A percentile compares a stretch with the other conserved stretches of the same genome.
Evolutionary conservation across 2,113 vertebrate genomes (phyloP).

Genomic region (Corythornis cristatus): DNA sequence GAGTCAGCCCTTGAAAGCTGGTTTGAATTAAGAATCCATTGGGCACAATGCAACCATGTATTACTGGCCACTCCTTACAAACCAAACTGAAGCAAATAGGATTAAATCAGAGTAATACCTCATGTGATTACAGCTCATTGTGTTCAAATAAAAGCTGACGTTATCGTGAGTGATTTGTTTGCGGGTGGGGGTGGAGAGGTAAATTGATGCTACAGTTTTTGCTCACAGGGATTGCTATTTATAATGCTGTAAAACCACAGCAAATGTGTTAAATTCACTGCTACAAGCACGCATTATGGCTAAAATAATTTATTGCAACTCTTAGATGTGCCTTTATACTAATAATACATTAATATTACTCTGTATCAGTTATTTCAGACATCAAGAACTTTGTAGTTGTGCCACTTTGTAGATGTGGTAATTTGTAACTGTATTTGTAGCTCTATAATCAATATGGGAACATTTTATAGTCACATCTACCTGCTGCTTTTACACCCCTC

Average conservation of each 20-base stretch:
- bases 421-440: not conserved
- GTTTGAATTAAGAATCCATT: not conserved
- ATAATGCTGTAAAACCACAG: not conserved
- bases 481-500: conserved; percentile 8
- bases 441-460: not conserved
- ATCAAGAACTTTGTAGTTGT: not conserved
- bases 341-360: not conserved
- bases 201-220: conserved; percentile 11
- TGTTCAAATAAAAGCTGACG: conserved; percentile 48
- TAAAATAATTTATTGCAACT: not conserved
- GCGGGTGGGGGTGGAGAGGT: not conserved
- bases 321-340: not conserved
- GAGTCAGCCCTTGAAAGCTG: not conserved
- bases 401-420: not conserved
- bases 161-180: not conserved
- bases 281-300: not conserved
- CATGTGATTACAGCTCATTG: conserved; percentile 51
- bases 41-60: not conserved
- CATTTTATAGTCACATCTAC: not conserved
- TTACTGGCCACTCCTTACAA: conserved; percentile 20
- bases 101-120: conserved; percentile 48
- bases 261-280: not conserved
- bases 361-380: not conserved
- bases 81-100: conserved; percentile 43
- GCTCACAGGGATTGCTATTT: conserved; percentile 8